These are phyloP conservation scores for Merodon equestris DNA, from an alignment of 2,888 invertebrate species.

Conservation along the genomic window DNA sequence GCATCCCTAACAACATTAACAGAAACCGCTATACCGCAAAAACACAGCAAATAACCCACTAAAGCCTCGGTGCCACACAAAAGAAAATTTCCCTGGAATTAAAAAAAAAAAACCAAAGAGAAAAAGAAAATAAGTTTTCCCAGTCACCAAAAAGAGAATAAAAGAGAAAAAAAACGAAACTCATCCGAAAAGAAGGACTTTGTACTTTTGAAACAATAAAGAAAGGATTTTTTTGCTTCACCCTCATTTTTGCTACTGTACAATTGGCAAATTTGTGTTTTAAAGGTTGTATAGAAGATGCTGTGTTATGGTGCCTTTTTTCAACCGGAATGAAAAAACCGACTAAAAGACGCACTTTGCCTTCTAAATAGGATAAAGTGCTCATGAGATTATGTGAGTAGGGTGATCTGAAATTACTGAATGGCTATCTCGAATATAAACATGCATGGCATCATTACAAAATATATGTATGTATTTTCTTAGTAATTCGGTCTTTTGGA, in stretches of 20 bases:
- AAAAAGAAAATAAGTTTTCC: slow-evolving; percentile 19
- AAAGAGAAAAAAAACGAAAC: slow-evolving; percentile 49
- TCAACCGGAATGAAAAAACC: slow-evolving; percentile 8
- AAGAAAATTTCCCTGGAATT: slow-evolving; percentile 65
- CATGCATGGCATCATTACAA: too few species aligned
- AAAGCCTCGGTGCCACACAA: slow-evolving; percentile 65
- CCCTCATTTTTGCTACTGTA: slow-evolving; percentile 40
- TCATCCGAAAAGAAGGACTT: slow-evolving; percentile 62
- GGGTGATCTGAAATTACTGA: slow-evolving; percentile 50
- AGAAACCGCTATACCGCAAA: slow-evolving; percentile 67
- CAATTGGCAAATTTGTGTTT: slow-evolving; percentile 63
- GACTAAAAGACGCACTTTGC: slow-evolving; percentile 49
- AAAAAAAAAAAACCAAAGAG: slow-evolving; percentile 31
- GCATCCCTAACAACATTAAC: slow-evolving; percentile 68
- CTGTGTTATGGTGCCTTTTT: slow-evolving; percentile 18
- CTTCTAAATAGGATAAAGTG: slow-evolving; percentile 29
- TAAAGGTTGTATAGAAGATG: slow-evolving; percentile 39
- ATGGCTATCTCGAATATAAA: slow-evolving; percentile 2
- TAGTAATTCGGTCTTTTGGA: too few species aligned
- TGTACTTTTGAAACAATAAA: slow-evolving; percentile 66
- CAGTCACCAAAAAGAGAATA: slow-evolving; percentile 29
- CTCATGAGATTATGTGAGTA: slow-evolving; percentile 30
- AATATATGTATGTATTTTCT: too few species aligned
- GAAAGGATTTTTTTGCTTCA: slow-evolving; percentile 48
- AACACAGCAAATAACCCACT: slow-evolving; percentile 68